Percentiles rank a stretch among this genome's conserved stretches.
Conservation (phyloP, 2,113 vertebrate genomes). For the Ameiurus melas region DNA sequence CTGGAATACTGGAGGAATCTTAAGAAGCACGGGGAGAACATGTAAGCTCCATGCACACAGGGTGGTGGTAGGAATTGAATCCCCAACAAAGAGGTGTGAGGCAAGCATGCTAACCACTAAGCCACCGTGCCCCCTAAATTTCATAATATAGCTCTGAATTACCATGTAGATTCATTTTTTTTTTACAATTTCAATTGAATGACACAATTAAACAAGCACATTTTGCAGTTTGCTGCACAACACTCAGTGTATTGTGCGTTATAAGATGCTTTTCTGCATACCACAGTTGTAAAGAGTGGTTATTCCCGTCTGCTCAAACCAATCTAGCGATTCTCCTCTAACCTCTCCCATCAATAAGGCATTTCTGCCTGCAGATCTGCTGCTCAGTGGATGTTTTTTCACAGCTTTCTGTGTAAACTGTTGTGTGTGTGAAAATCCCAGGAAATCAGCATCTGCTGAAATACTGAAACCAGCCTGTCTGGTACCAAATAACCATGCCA, state of each 20-base stretch:
- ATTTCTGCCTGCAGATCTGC: neutral
- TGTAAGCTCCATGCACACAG: too few species aligned
- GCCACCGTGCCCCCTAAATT: neutral
- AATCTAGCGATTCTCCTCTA: neutral
- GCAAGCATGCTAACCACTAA: too few species aligned
- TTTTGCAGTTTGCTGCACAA: neutral
- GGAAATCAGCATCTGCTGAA: neutral
- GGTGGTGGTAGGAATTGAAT: too few species aligned
- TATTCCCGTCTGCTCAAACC: neutral
- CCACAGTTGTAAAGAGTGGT: neutral
- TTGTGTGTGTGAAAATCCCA: neutral
- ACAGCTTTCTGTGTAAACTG: neutral
- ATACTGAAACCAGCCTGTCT: neutral
- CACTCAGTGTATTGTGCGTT: neutral
- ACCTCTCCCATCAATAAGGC: neutral
- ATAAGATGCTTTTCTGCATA: neutral
- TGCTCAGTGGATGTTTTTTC: neutral
- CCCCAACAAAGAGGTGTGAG: too few species aligned
- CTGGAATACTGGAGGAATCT: too few species aligned
- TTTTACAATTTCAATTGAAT: neutral
- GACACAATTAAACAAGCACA: neutral
- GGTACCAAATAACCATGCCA: neutral
- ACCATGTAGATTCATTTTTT: neutral
- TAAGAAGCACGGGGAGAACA: too few species aligned
- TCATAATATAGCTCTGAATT: constrained; percentile 15